Conservation (phyloP, 2,888 invertebrate genomes). For the Chrysolina haemoptera region DNA sequence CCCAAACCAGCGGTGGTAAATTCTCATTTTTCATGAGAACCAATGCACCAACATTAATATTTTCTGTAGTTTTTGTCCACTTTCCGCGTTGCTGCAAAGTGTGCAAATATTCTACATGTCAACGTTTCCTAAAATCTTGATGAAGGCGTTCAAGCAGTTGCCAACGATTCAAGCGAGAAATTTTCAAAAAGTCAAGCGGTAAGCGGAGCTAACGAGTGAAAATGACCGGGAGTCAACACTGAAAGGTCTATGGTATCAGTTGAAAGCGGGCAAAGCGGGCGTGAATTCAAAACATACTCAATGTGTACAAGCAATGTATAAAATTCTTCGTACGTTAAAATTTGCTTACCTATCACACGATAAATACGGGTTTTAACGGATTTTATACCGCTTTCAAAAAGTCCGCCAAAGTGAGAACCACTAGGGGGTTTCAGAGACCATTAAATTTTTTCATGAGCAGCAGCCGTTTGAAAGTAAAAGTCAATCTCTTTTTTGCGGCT, state of each 20-base stretch:
- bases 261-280: not conserved
- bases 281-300: not conserved
- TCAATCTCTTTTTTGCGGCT: not conserved
- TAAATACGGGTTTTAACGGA: no score
- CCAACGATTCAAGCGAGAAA: not conserved
- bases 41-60: not conserved
- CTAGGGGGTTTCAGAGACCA: not conserved
- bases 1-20: not conserved
- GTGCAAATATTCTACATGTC: not conserved
- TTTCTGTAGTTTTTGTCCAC: not conserved
- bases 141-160: not conserved
- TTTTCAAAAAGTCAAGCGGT: not conserved
- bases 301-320: not conserved
- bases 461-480: not conserved
- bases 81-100: not conserved
- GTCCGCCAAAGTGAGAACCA: no score
- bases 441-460: not conserved
- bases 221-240: no score
- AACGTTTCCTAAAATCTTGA: not conserved
- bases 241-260: not conserved
- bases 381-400: no score
- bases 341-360: no score
- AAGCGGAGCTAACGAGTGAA: no score
- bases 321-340: no score
- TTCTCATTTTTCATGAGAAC: not conserved